A percentile compares a stretch with the other conserved stretches of the same genome.
phyloP scores from a whole-genome alignment of 2,797 vertebrate genomes.

The Cossypha heuglini region DNA sequence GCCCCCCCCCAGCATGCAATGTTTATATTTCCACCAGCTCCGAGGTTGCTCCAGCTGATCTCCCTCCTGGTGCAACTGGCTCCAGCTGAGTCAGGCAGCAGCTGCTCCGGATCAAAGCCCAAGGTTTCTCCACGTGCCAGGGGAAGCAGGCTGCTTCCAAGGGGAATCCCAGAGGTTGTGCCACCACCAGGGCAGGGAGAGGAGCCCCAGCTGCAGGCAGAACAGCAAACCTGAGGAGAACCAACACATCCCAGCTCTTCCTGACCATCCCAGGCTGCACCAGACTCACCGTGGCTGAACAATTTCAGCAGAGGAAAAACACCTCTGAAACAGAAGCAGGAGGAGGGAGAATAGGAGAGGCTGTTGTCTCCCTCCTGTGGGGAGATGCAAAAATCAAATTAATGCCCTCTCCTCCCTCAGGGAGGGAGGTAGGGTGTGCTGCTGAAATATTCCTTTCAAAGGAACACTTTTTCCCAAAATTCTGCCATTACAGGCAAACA shows the following conservation, averaged over 20 bases:
- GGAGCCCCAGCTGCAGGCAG: conserved; percentile 38
- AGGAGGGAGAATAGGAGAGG: background rate
- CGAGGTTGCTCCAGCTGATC: conserved; percentile 42
- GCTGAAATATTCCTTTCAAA: background rate
- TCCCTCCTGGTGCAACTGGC: background rate
- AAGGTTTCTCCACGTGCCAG: conserved; percentile 45
- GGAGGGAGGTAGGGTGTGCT: fast-evolving
- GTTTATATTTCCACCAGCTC: conserved; percentile 41
- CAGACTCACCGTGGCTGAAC: background rate
- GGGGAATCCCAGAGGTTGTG: conserved; percentile 48
- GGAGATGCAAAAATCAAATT: background rate
- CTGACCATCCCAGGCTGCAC: background rate
- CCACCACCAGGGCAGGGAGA: conserved; percentile 43
- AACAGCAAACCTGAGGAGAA: background rate
- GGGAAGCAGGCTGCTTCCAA: conserved; percentile 44
- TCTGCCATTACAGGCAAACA: background rate
- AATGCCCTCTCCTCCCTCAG: background rate
- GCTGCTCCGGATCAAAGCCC: conserved; percentile 63
- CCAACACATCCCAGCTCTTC: background rate
- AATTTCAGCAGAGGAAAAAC: background rate
- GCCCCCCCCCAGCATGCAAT: background rate
- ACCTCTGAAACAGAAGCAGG: background rate
- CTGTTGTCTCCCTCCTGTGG: conserved; percentile 67
- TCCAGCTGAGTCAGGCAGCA: conserved; percentile 49
- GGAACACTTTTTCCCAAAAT: background rate